Percentiles rank a stretch among this genome's conserved stretches.
Conservation (phyloP, 2,797 vertebrate genomes). For the Lutjanus campechanus region DNA sequence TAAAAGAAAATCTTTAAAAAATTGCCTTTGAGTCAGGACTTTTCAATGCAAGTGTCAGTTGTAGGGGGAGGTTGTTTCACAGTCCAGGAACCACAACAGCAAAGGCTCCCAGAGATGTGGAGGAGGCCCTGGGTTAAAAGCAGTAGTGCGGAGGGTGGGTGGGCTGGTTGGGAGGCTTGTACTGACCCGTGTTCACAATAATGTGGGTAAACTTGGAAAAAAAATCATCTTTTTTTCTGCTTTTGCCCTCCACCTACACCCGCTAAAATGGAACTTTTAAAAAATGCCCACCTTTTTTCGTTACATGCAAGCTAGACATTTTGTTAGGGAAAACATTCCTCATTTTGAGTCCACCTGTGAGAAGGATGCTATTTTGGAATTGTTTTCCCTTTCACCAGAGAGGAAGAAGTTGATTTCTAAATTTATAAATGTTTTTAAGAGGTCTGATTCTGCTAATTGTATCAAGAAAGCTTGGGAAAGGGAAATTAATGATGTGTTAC, state of each 20-base stretch:
- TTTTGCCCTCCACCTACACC: background rate
- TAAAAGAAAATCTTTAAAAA: background rate
- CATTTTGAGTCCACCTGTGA: too few relatives aligned
- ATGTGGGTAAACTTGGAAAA: background rate
- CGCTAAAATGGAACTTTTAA: background rate
- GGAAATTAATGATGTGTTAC: too few relatives aligned
- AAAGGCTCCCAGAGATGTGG: background rate
- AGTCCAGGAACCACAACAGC: background rate
- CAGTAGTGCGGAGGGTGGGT: background rate
- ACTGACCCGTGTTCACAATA: background rate
- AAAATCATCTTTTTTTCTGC: background rate
- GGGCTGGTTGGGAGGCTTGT: background rate
- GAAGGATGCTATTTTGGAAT: too few relatives aligned
- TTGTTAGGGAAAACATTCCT: too few relatives aligned
- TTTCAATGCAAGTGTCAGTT: slow-evolving; percentile 6
- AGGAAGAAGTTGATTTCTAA: too few relatives aligned
- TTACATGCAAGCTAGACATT: too few relatives aligned
- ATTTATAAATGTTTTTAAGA: too few relatives aligned
- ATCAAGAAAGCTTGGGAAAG: too few relatives aligned
- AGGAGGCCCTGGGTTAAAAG: background rate
- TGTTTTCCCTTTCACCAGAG: too few relatives aligned
- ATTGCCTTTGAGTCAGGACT: background rate
- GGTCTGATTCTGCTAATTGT: too few relatives aligned
- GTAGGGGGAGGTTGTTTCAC: background rate
- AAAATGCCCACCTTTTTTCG: too few relatives aligned